Conservation (phyloP, 2,113 vertebrate species). For the Ptilorrhoa leucosticta region DNA sequence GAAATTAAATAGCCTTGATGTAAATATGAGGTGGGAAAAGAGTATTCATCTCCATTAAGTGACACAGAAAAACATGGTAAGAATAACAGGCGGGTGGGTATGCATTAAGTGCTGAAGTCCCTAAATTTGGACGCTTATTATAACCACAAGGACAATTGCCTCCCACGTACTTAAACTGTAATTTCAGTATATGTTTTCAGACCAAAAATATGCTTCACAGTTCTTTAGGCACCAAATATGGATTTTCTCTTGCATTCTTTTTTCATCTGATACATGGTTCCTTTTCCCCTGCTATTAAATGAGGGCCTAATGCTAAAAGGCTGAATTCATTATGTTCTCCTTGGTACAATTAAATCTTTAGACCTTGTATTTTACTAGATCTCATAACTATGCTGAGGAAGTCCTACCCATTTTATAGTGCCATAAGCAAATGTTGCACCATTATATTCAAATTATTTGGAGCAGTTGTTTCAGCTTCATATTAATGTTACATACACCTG, state of each 20-base stretch:
- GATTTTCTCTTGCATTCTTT: slow-evolving; percentile 47
- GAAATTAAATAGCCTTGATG: slow-evolving; percentile 58
- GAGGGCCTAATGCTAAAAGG: not conserved
- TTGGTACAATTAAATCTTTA: not conserved
- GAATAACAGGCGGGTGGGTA: slow-evolving; percentile 50
- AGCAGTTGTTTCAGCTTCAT: not conserved
- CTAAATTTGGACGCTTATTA: slow-evolving; percentile 70
- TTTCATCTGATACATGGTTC: not conserved
- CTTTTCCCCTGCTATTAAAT: not conserved
- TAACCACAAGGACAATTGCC: slow-evolving; percentile 68
- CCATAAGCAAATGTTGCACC: not conserved
- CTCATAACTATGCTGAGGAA: not conserved
- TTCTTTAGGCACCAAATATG: slow-evolving; percentile 58
- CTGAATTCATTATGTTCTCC: not conserved
- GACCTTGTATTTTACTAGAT: not conserved
- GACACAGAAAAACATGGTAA: slow-evolving; percentile 49
- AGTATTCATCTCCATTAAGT: slow-evolving; percentile 69
- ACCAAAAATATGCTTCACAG: slow-evolving; percentile 39
- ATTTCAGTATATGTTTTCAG: slow-evolving; percentile 11
- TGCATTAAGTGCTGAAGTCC: slow-evolving; percentile 56
- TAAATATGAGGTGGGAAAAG: slow-evolving; percentile 66
- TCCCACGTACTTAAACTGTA: slow-evolving; percentile 58
- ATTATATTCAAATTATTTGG: not conserved
- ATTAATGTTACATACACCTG: not conserved
- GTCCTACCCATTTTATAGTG: not conserved